Conservation (phyloP, 2,797 vertebrate species). For the Eurystomus glaucurus region DNA sequence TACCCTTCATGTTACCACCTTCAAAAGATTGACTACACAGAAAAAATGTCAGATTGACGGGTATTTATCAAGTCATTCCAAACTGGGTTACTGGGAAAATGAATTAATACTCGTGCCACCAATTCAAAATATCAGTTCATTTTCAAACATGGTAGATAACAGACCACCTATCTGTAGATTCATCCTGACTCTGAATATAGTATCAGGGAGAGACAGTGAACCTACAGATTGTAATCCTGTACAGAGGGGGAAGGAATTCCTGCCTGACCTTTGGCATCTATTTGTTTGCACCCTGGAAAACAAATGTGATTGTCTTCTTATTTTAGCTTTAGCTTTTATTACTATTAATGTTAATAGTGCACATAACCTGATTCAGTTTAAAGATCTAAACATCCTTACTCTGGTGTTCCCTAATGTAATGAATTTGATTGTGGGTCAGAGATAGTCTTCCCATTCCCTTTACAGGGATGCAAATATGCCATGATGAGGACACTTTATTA, state of each 20-base stretch:
- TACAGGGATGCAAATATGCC: neutral
- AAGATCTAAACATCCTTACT: neutral
- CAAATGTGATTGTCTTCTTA: neutral
- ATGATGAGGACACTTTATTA: neutral
- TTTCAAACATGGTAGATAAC: neutral
- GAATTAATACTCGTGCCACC: neutral
- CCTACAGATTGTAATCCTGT: neutral
- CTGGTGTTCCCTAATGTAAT: neutral
- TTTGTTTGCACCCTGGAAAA: neutral
- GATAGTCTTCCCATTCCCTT: neutral
- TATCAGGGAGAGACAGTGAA: neutral
- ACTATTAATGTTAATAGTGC: neutral
- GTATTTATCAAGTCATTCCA: neutral
- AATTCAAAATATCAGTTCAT: neutral
- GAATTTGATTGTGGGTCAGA: neutral
- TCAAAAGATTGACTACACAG: neutral
- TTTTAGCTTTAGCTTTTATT: neutral
- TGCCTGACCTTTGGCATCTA: neutral
- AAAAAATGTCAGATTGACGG: neutral
- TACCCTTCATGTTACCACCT: neutral
- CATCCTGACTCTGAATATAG: neutral
- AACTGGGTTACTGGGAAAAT: neutral
- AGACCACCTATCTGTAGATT: neutral
- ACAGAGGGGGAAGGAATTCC: neutral
- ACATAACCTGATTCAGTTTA: neutral